phyloP scores from a whole-genome alignment of 2,888 invertebrate genomes.

The Chorisops tibialis region DNA sequence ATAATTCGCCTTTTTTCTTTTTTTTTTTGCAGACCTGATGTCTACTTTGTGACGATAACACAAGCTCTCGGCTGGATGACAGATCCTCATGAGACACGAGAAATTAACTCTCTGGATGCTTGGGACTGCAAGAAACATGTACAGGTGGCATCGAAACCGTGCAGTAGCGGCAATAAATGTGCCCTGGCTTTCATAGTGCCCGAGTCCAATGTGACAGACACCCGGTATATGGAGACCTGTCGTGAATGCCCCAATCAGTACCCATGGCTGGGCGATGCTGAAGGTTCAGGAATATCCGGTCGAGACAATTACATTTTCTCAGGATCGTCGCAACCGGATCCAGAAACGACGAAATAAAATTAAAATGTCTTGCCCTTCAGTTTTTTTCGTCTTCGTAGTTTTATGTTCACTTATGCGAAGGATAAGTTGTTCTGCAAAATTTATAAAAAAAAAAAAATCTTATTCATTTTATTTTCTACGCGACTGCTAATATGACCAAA shows the following conservation, averaged over 20 bases:
- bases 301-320: slow-evolving; percentile 66
- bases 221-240: slow-evolving; percentile 85
- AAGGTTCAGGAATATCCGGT: slow-evolving; percentile 74
- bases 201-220: slow-evolving; percentile 73
- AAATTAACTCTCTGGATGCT: slow-evolving; percentile 69
- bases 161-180: slow-evolving; percentile 79
- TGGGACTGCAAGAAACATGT: slow-evolving; percentile 78
- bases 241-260: slow-evolving; percentile 78
- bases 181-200: slow-evolving; percentile 75
- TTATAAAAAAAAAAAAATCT: slow-evolving; percentile 1
- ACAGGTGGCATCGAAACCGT: slow-evolving; percentile 68
- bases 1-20: too few species aligned
- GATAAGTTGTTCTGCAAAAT: too few species aligned
- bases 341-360: slow-evolving; percentile 10
- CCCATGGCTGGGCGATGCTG: slow-evolving; percentile 87
- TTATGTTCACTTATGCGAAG: too few species aligned
- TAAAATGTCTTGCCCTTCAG: slow-evolving; percentile 1
- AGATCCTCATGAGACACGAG: slow-evolving; percentile 70
- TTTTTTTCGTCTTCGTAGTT: too few species aligned
- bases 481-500: slow-evolving; percentile 18
- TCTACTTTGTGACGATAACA: slow-evolving; percentile 82
- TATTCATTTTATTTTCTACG: too few species aligned
- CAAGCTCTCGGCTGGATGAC: slow-evolving; percentile 90
- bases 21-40: slow-evolving; percentile 66
- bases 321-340: slow-evolving; percentile 8